Base-by-base conservation (phyloP, 2,113 vertebrate species). In the Albula goreensis region DNA sequence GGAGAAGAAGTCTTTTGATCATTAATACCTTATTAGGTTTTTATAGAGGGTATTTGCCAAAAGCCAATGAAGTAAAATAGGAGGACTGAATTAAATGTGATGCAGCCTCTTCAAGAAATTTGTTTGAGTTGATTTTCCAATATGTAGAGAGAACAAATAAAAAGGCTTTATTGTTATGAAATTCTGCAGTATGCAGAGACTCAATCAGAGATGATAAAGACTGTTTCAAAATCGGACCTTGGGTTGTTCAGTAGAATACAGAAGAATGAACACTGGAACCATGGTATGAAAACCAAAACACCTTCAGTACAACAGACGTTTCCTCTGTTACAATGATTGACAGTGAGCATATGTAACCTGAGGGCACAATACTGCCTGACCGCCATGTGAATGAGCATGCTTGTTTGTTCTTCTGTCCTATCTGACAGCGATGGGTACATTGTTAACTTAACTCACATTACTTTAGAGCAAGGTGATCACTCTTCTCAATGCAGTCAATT, bases 341-440 rank as follows among this genome's bases (percentile, higher is more conserved):
- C 70, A 31, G 70, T 31, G 22, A 31, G 70, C 70, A 74, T 74
- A 74, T 31, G 22, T 74, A 74, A n/a, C 70, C 70, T 31, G 70
- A 74, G 70, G 70, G 70, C 70, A 10, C 15, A 22, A 19, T 66
- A 66, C 22, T 66, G 60, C 17, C 15, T 66, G 17, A 66, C 17
- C 17, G 60, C 60, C 5, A 9, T 74, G 70, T 10, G 70, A 74
- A 74, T 74, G 53, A 17, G 15, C 6, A 57, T 48, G 31, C 56
- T 63, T 83, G 31, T n/a, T 48, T 41, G 10, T 78, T 25, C 25
- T 48, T 2, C 70, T 53, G 83, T 84, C 83, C n/a, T n/a, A 13
- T 25, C 48, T 53, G 83, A 78, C 52, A 19, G 60, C 63, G 83
- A 84, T 50, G 19, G 25, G 66, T 84, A 50, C 83, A 52, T 52